A percentile compares a stretch with the other conserved stretches of the same genome.
Evolutionary conservation across 2,797 vertebrate species (phyloP).

Genomic region (Ctenosaura bakeri): DNA sequence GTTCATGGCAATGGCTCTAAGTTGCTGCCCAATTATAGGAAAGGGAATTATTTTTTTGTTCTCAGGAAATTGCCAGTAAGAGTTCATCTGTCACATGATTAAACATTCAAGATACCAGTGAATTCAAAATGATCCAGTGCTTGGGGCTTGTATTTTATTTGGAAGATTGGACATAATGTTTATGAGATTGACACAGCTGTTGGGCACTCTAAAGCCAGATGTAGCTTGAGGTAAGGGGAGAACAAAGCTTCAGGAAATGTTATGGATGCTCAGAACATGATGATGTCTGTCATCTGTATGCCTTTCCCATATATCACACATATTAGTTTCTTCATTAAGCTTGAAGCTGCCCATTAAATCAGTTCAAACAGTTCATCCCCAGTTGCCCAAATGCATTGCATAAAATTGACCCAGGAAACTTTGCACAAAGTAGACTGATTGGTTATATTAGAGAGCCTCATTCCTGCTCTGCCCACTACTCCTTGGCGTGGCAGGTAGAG

Average conservation of each 20-base stretch:
- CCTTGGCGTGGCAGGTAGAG: not conserved
- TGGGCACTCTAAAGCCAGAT: not conserved
- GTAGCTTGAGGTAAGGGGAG: not conserved
- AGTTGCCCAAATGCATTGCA: not conserved
- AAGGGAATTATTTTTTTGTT: slow-evolving; percentile 4
- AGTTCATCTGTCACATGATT: slow-evolving; percentile 20
- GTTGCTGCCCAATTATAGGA: not conserved
- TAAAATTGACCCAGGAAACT: not conserved
- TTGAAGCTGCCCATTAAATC: not conserved
- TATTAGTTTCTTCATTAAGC: not conserved
- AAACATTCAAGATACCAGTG: slow-evolving; percentile 4
- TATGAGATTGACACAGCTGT: slow-evolving; percentile 5
- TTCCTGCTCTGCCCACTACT: not conserved
- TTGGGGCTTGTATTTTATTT: slow-evolving; percentile 4
- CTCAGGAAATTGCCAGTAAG: not conserved
- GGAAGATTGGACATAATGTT: slow-evolving; percentile 12
- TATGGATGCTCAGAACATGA: not conserved
- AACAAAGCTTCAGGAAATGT: not conserved
- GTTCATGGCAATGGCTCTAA: not conserved
- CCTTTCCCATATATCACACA: slow-evolving; percentile 7
- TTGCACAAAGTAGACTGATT: not conserved
- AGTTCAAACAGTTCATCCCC: not conserved
- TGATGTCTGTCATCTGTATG: not conserved
- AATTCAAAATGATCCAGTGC: slow-evolving; percentile 9
- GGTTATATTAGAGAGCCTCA: not conserved